Evolutionary conservation across 2,113 vertebrate species (phyloP).

Genomic region (Nothocercus nigrocapillus): DNA sequence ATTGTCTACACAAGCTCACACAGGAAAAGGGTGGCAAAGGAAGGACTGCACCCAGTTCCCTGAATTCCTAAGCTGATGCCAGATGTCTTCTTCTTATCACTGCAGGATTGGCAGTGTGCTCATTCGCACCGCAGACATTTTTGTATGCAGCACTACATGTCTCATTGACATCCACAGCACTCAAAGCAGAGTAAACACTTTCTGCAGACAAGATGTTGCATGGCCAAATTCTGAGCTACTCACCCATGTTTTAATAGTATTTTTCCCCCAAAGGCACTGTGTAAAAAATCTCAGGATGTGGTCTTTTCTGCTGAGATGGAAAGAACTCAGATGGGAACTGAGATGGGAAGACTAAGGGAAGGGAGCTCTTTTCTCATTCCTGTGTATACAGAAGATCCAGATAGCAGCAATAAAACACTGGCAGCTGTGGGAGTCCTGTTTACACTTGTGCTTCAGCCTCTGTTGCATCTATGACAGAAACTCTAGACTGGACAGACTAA

Average conservation of each 20-base stretch:
- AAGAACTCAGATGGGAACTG: background rate
- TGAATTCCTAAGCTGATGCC: background rate
- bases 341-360: background rate
- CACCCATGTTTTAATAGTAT: background rate
- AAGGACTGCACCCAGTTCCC: background rate
- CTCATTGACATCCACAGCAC: background rate
- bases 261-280: background rate
- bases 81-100: background rate
- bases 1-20: background rate
- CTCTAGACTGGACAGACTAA: background rate
- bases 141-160: background rate
- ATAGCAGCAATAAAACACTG: background rate
- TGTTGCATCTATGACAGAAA: background rate
- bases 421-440: background rate
- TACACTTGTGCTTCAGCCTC: background rate
- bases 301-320: background rate
- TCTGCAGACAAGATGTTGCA: background rate
- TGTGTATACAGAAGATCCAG: background rate
- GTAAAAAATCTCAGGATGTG: background rate
- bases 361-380: background rate
- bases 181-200: background rate
- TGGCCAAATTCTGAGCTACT: background rate
- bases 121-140: background rate
- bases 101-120: background rate
- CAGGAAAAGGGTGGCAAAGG: background rate